Evolutionary conservation across 1,140 invertebrate species (phyloP).

Genomic region (Nephila pilipes): DNA sequence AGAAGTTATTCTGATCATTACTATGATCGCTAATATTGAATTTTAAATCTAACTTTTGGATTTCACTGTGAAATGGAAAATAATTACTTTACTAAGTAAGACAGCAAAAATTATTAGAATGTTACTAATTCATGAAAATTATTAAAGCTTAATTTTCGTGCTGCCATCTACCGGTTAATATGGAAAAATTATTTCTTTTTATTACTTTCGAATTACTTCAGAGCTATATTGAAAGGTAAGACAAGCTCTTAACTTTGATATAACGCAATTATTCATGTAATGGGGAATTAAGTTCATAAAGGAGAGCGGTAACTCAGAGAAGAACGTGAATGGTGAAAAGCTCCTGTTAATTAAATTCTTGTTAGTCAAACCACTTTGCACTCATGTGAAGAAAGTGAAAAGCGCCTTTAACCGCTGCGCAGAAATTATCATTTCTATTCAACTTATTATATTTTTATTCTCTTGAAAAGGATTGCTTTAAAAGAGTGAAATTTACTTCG

Average conservation of each 20-base stretch:
- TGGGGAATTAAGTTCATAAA: neutral
- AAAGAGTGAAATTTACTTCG: too few species aligned
- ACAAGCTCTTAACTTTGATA: neutral
- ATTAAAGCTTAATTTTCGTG: neutral
- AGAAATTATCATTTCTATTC: too few species aligned
- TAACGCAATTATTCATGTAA: neutral
- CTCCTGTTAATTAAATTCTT: neutral
- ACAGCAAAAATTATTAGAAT: neutral
- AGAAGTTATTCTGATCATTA: too few species aligned
- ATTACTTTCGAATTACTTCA: neutral
- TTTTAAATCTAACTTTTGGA: too few species aligned
- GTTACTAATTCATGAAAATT: neutral
- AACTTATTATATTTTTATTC: too few species aligned
- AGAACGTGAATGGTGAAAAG: neutral
- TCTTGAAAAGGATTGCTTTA: too few species aligned
- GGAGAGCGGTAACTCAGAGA: neutral
- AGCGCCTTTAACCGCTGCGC: too few species aligned
- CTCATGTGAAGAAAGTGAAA: too few species aligned
- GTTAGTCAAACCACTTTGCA: too few species aligned
- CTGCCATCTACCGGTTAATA: conserved; percentile 32
- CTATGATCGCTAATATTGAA: too few species aligned
- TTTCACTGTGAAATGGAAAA: neutral
- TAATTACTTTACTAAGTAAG: neutral
- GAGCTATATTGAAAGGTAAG: neutral
- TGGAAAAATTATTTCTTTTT: neutral